Conservation (phyloP, 2,113 vertebrate species). For the Xiphophorus hellerii region DNA sequence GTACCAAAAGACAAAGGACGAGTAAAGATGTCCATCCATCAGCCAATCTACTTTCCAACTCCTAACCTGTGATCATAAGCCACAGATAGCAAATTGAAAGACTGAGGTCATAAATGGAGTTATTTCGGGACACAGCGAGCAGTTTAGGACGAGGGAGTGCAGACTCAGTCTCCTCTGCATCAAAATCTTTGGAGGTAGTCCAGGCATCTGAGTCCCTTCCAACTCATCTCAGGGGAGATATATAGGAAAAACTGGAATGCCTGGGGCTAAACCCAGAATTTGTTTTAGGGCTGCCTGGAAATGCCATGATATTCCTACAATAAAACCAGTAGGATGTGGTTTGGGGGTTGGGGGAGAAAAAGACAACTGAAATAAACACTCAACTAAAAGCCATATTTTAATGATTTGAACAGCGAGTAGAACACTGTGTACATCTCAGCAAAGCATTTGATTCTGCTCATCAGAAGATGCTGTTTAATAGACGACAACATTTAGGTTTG, state of each 20-base stretch:
- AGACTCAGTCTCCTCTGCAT: neutral
- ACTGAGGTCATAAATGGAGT: neutral
- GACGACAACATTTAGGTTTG: neutral
- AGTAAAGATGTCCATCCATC: too few relatives aligned
- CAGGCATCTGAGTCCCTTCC: neutral
- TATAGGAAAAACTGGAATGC: neutral
- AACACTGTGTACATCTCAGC: neutral
- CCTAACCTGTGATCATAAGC: too few relatives aligned
- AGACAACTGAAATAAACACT: too few relatives aligned
- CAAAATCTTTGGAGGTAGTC: neutral
- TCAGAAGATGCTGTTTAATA: neutral
- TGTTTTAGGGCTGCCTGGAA: neutral
- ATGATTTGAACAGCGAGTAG: neutral
- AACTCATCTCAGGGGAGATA: neutral
- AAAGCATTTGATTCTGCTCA: neutral
- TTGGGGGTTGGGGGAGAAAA: neutral
- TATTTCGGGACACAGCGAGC: neutral
- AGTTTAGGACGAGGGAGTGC: neutral
- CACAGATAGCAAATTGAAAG: neutral
- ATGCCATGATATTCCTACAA: neutral
- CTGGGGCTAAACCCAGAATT: neutral
- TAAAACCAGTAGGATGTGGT: neutral
- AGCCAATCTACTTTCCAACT: too few relatives aligned
- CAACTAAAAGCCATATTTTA: neutral
- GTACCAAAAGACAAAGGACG: too few relatives aligned